Evolutionary conservation across 2,113 vertebrate species (phyloP).

Genomic region (Sitta europaea): DNA sequence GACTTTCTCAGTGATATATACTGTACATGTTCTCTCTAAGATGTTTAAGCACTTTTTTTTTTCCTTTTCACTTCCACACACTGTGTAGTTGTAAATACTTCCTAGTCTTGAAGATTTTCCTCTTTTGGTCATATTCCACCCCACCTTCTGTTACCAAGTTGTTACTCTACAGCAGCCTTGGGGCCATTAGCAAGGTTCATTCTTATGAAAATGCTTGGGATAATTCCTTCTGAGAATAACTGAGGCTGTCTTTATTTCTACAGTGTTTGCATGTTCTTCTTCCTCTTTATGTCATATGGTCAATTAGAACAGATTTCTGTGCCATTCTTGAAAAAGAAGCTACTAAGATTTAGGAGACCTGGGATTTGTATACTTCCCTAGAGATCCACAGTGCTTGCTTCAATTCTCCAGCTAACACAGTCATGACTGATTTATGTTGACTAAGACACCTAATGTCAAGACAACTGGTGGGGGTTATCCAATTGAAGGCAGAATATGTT

Average conservation of each 20-base stretch:
- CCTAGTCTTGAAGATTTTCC: conserved; percentile 40
- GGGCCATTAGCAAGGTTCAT: conserved; percentile 72
- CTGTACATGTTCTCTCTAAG: background rate
- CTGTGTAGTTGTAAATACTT: background rate
- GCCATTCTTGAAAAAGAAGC: background rate
- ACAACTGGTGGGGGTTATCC: background rate
- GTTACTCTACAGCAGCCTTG: conserved; percentile 73
- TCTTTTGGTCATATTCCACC: conserved; percentile 18
- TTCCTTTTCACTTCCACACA: background rate
- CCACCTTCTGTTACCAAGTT: conserved; percentile 59
- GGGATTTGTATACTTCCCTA: background rate
- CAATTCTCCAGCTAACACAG: background rate
- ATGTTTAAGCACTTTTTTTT: background rate
- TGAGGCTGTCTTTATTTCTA: background rate
- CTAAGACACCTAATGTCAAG: background rate
- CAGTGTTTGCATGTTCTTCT: background rate
- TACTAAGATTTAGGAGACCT: background rate
- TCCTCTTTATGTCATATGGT: conserved; percentile 23
- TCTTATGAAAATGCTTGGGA: conserved; percentile 82
- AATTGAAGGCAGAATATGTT: background rate
- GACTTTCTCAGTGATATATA: background rate
- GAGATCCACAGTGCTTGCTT: background rate
- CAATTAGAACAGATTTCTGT: conserved; percentile 38
- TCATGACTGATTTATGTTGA: background rate
- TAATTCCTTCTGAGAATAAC: conserved; percentile 71